These are phyloP conservation scores for Cetoscarus ocellatus DNA, from an alignment of 2,797 vertebrate species.

Conservation along the genomic window DNA sequence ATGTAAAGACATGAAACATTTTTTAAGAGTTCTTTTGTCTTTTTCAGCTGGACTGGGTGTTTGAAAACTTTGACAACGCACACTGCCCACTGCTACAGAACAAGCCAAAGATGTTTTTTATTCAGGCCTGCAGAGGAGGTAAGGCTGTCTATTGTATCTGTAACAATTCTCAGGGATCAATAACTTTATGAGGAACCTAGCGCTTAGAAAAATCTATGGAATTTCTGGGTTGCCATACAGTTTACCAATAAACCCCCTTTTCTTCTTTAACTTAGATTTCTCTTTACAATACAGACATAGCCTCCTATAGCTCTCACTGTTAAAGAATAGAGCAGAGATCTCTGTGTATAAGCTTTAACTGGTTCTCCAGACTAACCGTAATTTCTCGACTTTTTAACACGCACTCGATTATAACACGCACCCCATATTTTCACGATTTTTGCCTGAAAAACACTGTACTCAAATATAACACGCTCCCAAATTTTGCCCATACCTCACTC, in stretches of 20 bases:
- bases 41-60: constrained; percentile 93
- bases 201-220: background rate
- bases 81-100: constrained; percentile 96
- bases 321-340: too few species aligned
- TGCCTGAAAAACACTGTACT: too few species aligned
- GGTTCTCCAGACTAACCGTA: too few species aligned
- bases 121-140: constrained; percentile 99
- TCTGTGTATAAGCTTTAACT: too few species aligned
- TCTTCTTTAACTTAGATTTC: background rate
- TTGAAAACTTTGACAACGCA: constrained; percentile 92
- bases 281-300: background rate
- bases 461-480: too few species aligned
- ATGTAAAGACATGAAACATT: too few species aligned
- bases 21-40: constrained; percentile 7
- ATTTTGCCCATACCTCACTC: too few species aligned
- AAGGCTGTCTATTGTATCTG: constrained; percentile 42
- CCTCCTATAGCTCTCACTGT: background rate
- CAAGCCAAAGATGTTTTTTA: constrained; percentile 99
- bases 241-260: background rate
- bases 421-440: too few species aligned
- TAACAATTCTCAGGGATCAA: background rate
- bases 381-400: too few species aligned
- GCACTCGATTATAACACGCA: too few species aligned
- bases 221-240: too few species aligned
- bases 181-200: background rate